Percentiles rank a stretch among this genome's conserved stretches.
Conservation (phyloP, 2,113 vertebrate genomes). For the Microcebus tavaratra region DNA sequence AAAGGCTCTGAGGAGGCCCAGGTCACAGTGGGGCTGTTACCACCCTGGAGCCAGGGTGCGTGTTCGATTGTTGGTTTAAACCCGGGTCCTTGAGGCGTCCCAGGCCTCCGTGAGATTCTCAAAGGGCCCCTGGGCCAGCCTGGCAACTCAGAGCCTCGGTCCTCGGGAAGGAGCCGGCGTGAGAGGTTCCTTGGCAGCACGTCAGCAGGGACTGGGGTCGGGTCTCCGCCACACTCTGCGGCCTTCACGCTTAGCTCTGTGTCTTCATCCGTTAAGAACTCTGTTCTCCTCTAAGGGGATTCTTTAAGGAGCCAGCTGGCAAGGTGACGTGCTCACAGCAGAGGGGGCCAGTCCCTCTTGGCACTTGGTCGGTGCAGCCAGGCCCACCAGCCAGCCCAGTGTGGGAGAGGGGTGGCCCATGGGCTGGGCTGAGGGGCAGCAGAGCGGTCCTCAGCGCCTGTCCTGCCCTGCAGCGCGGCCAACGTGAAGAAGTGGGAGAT, state of each 20-base stretch:
- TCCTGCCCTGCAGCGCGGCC: constrained; percentile 84
- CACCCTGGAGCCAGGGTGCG: background rate
- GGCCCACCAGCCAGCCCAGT: background rate
- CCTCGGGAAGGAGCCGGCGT: fast-evolving
- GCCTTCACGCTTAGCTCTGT: background rate
- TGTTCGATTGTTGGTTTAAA: background rate
- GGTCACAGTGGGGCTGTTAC: background rate
- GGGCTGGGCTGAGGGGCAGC: fast-evolving
- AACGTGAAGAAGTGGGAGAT: constrained; percentile 97
- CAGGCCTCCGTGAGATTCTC: background rate
- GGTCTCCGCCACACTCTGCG: background rate
- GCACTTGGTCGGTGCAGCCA: background rate
- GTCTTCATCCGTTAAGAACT: background rate
- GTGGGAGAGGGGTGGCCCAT: too few species aligned
- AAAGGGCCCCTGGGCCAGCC: fast-evolving
- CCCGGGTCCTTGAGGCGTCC: too few species aligned
- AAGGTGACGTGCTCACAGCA: background rate
- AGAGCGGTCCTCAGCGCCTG: fast-evolving
- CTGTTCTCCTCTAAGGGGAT: background rate
- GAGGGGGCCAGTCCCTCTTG: background rate
- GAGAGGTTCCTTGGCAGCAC: background rate
- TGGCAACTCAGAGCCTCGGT: background rate
- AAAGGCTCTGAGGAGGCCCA: background rate
- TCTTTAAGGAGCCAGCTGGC: background rate
- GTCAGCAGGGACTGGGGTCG: fast-evolving